Percentiles rank a stretch among this genome's conserved stretches.
These are phyloP conservation scores for Erebia ligea DNA, from an alignment of 2,888 invertebrate genomes.

Conservation along the genomic window DNA sequence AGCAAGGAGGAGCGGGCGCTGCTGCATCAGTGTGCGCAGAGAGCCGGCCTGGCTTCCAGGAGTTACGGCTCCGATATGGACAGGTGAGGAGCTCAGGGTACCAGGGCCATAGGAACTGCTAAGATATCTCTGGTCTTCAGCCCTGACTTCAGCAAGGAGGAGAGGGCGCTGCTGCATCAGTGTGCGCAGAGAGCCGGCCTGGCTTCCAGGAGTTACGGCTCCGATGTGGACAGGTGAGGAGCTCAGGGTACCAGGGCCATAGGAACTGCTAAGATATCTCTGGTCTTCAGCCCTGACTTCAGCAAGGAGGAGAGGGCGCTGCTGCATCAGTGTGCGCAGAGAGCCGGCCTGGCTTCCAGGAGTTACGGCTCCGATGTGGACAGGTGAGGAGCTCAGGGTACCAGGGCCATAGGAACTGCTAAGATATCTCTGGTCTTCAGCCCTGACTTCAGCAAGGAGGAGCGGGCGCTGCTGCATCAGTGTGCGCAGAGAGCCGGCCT, in stretches of 20 bases:
- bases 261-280: neutral
- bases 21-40: conserved; percentile 81
- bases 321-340: conserved; percentile 81
- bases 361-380: conserved; percentile 77
- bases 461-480: no score
- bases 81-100: conserved; percentile 44
- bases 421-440: no score
- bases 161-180: conserved; percentile 84
- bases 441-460: no score
- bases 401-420: neutral
- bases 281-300: no score
- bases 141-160: conserved; percentile 85
- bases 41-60: conserved; percentile 69
- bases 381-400: conserved; percentile 44
- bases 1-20: conserved; percentile 85
- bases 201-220: conserved; percentile 78
- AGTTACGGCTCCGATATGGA: conserved; percentile 77
- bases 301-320: conserved; percentile 85
- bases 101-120: neutral
- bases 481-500: no score
- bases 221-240: conserved; percentile 60
- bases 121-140: conserved; percentile 60
- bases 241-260: neutral
- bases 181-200: conserved; percentile 70
- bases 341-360: conserved; percentile 69